phyloP scores from a whole-genome alignment of 2,888 invertebrate genomes.

The Dermolepida albohirtum region DNA sequence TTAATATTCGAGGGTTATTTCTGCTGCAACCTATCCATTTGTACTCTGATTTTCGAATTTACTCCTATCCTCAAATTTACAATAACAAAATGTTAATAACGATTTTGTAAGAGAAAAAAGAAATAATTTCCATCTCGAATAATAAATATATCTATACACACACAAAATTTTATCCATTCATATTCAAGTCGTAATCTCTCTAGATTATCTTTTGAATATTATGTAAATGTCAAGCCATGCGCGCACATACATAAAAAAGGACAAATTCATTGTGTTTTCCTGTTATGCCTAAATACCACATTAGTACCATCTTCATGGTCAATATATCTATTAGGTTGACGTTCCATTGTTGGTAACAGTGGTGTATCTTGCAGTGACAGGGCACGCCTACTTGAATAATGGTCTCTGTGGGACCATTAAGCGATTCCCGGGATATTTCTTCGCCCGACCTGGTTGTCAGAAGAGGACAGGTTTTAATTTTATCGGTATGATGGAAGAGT shows the following conservation, averaged over 20 bases:
- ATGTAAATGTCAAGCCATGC: too few species aligned
- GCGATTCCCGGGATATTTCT: slow-evolving; percentile 28
- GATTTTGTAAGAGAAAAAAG: too few species aligned
- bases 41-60: too few species aligned
- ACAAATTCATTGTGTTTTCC: slow-evolving; percentile 33
- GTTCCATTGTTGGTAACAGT: slow-evolving; percentile 24
- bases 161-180: too few species aligned
- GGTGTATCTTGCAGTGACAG: slow-evolving; percentile 26
- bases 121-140: too few species aligned
- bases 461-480: background rate
- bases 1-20: too few species aligned
- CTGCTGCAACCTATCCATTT: too few species aligned
- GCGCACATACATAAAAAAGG: background rate
- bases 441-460: background rate
- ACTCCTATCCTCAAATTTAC: too few species aligned
- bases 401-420: slow-evolving; percentile 41
- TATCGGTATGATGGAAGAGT: slow-evolving; percentile 10
- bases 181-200: too few species aligned
- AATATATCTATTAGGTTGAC: slow-evolving; percentile 42
- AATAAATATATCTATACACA: too few species aligned
- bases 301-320: slow-evolving; percentile 43
- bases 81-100: too few species aligned
- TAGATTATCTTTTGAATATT: too few species aligned
- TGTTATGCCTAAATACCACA: slow-evolving; percentile 39
- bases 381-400: slow-evolving; percentile 42